Evolutionary conservation across 2,113 vertebrate genomes (phyloP), one percentile per base, ranked within the genome.

Genomic region (Lamprologus callipterus): DNA sequence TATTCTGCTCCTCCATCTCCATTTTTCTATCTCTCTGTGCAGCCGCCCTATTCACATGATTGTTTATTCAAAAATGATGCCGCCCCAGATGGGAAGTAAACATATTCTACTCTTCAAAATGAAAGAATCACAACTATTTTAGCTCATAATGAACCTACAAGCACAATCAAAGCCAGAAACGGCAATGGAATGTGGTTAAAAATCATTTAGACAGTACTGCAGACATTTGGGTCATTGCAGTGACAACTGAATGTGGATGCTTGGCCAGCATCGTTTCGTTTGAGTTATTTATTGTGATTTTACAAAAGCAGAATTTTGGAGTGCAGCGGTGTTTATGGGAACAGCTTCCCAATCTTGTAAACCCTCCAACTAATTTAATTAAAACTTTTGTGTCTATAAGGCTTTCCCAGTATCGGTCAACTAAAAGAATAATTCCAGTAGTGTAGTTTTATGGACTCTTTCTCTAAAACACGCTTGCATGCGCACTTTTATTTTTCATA

Each of bases 351-450:
- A 84, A 87, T 90, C 85, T 85, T 85, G 85, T 87, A 83, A 90
- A 88, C 68, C 47, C 42, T 86, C 85, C 83, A 85, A 85, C 78
- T 92, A 90, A 92, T 91, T 91, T 83, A 90, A 91, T 92, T 90
- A 90, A 89, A 90, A 83, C 85, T 63, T 90, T 89, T 89, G 85
- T 92, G 88, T 84, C 88, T 55, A 26, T 79, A 73, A 82, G 83
- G 86, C 86, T 87, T 91, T 84, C 82, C 83, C 81, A 40, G 65
- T 87, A 85, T 90, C 33, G 49, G 60, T 92, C 82, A 82, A 87
- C 40, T 82, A 81, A 89, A 87, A 80, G 55, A 79, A 86, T 85
- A 84, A 89, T 87, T 88, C 83, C 57, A 79, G 40, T 47, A 57
- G 57, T 40, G 73, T 26, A 3, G 87, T 31, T 89, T 75, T 47